Evolutionary conservation across 2,797 vertebrate species (phyloP).

Genomic region (Enteromius viviparus): DNA sequence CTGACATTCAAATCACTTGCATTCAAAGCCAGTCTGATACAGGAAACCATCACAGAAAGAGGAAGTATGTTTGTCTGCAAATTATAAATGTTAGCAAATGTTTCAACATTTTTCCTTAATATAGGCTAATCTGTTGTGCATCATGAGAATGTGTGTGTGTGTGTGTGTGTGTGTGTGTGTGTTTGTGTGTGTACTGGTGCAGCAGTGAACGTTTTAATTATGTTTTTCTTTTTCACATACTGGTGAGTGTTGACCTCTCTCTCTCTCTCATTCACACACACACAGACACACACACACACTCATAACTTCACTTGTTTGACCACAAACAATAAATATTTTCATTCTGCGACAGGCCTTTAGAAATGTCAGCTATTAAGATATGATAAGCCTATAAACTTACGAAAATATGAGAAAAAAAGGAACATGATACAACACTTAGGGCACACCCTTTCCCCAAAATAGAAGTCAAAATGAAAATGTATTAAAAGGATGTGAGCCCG

Average conservation of each 20-base stretch:
- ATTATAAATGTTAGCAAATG: no score
- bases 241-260: slow-evolving; percentile 77
- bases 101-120: not conserved
- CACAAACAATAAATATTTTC: not conserved
- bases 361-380: no score
- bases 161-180: not conserved
- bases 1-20: not conserved
- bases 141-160: not conserved
- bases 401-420: no score
- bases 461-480: not conserved
- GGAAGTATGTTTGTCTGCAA: not conserved
- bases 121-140: slow-evolving; percentile 59
- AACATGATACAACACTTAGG: no score
- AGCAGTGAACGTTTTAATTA: slow-evolving; percentile 70
- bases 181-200: slow-evolving; percentile 39
- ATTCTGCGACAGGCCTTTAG: not conserved
- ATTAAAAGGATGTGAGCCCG: not conserved
- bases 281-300: not conserved
- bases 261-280: no score
- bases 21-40: not conserved
- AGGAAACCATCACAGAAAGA: not conserved
- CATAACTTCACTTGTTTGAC: not conserved
- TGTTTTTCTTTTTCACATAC: slow-evolving; percentile 79
- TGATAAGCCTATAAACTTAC: no score
- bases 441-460: not conserved